These are phyloP conservation scores for Platorchestia sp. DNA, from an alignment of 1,140 invertebrate genomes.

Conservation along the genomic window DNA sequence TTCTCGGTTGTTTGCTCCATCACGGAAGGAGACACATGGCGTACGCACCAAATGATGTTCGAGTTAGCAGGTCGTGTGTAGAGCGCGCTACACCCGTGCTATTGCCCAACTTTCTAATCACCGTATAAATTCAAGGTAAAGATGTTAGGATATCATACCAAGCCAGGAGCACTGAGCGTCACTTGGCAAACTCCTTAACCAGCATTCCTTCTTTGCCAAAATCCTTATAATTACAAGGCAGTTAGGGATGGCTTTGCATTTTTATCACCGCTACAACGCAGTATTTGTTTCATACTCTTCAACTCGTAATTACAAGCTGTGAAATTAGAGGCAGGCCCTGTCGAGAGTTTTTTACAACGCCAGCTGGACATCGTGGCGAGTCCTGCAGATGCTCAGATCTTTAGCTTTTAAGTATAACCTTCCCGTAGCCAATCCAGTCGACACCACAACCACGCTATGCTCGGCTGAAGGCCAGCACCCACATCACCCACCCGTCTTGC, in stretches of 20 bases:
- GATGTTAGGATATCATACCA: not conserved
- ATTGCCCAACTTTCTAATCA: not conserved
- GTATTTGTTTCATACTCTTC: not conserved
- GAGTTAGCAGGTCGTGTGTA: not conserved
- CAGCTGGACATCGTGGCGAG: not conserved
- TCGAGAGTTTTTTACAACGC: not conserved
- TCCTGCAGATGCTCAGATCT: not conserved
- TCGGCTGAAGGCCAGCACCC: not conserved
- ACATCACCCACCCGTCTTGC: not conserved
- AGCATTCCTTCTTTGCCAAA: not conserved
- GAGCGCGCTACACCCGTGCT: not conserved
- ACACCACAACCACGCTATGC: not conserved
- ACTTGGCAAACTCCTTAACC: not conserved
- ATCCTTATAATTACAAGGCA: not conserved
- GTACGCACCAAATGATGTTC: not conserved
- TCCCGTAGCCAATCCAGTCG: not conserved
- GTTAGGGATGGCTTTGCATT: not conserved
- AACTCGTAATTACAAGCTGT: not conserved
- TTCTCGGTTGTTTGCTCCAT: not conserved
- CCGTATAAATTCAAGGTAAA: not conserved
- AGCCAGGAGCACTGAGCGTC: not conserved
- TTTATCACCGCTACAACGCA: not conserved
- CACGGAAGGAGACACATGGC: not conserved
- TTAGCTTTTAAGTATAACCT: not conserved
- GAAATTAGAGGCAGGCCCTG: not conserved